Evolutionary conservation across 2,888 invertebrate species (phyloP).

Genomic region (Hypercompe scribonia): DNA sequence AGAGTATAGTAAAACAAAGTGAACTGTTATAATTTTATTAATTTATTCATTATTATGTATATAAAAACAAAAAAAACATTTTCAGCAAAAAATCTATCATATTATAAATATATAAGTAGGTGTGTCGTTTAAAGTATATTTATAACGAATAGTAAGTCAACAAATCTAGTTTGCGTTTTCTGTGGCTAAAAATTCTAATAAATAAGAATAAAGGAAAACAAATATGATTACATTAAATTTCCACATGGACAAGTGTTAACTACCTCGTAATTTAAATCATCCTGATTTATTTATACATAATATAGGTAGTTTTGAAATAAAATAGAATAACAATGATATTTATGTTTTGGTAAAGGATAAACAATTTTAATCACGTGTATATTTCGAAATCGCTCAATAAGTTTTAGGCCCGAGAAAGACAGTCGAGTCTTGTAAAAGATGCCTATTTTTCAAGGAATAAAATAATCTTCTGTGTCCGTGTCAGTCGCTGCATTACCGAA

Average conservation of each 20-base stretch:
- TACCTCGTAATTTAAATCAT: neutral
- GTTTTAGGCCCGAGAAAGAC: neutral
- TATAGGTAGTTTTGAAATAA: neutral
- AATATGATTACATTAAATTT: neutral
- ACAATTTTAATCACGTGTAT: neutral
- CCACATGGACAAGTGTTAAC: neutral
- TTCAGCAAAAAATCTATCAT: constrained; percentile 8
- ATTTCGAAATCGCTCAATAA: neutral
- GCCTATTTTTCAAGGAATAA: neutral
- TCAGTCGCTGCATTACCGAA: neutral
- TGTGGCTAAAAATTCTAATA: neutral
- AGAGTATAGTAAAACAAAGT: constrained; percentile 20
- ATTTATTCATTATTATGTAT: constrained; percentile 43
- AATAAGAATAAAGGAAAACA: neutral
- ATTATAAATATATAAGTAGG: neutral
- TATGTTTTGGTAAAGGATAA: neutral
- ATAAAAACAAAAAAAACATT: constrained; percentile 36
- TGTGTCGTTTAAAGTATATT: neutral
- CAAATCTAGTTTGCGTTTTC: neutral
- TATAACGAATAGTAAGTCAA: neutral
- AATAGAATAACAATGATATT: too few species aligned
- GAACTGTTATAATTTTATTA: constrained; percentile 44
- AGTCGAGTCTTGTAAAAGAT: too few species aligned
- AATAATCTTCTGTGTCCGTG: too few species aligned
- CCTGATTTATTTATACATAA: neutral